These are phyloP conservation scores for Odontamblyopus lacepedii DNA, from an alignment of 2,797 vertebrate genomes.

Conservation along the genomic window DNA sequence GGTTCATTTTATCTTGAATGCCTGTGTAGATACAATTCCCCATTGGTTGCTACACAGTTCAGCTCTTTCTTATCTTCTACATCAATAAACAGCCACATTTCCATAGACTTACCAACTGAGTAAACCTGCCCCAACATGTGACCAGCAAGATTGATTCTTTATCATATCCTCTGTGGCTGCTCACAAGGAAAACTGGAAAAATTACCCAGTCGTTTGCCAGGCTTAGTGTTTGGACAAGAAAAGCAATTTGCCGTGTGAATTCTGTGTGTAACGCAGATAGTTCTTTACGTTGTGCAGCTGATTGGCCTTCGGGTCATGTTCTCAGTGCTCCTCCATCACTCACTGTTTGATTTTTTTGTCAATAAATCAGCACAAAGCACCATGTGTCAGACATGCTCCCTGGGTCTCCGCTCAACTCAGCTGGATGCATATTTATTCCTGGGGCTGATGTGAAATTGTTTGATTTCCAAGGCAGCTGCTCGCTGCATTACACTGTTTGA, in stretches of 20 bases:
- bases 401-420: slow-evolving; percentile 56
- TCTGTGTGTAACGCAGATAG: slow-evolving; percentile 67
- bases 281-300: slow-evolving; percentile 73
- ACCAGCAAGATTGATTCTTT: slow-evolving; percentile 68
- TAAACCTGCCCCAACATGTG: slow-evolving; percentile 44
- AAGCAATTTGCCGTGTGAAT: slow-evolving; percentile 57
- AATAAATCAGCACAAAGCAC: slow-evolving; percentile 77
- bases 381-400: slow-evolving; percentile 69
- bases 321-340: slow-evolving; percentile 68
- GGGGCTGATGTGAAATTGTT: slow-evolving; percentile 64
- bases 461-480: slow-evolving; percentile 62
- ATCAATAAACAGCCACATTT: slow-evolving; percentile 56
- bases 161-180: slow-evolving; percentile 56
- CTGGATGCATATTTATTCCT: slow-evolving; percentile 77
- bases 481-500: slow-evolving; percentile 62
- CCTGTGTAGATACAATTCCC: not conserved
- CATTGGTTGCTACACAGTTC: not conserved
- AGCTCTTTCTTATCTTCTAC: slow-evolving; percentile 7
- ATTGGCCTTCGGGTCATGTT: slow-evolving; percentile 76
- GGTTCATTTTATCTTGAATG: not conserved
- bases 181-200: slow-evolving; percentile 50
- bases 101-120: slow-evolving; percentile 51
- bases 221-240: slow-evolving; percentile 53
- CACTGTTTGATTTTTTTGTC: slow-evolving; percentile 78
- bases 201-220: slow-evolving; percentile 57